Percentiles rank a stretch among this genome's conserved stretches.
Evolutionary conservation across 2,797 vertebrate genomes (phyloP).

Genomic region (Carapus acus): DNA sequence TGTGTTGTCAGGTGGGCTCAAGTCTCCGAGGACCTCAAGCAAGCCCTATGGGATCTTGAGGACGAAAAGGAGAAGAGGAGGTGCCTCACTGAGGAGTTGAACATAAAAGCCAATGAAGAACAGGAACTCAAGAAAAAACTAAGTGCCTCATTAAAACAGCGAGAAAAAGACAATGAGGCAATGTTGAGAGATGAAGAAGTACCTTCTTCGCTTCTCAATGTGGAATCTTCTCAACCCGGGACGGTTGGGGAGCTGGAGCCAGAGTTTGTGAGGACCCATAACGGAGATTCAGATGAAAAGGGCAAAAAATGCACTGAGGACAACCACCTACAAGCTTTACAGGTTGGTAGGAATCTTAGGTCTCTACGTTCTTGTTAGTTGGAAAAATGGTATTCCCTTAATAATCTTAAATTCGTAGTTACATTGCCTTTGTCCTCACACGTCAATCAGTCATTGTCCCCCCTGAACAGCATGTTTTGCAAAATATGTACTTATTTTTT

Average conservation of each 20-base stretch:
- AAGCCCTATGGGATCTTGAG: conserved; percentile 60
- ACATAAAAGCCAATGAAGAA: conserved; percentile 50
- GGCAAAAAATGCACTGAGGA: conserved; percentile 34
- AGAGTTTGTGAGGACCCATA: conserved; percentile 55
- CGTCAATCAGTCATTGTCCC: no score
- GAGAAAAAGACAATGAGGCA: conserved; percentile 34
- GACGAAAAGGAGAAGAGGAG: conserved; percentile 67
- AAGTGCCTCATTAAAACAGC: conserved; percentile 52
- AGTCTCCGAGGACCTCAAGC: conserved; percentile 68
- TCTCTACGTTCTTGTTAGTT: no score
- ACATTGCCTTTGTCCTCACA: no score
- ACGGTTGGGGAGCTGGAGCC: conserved; percentile 43
- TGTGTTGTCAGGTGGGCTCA: conserved; percentile 63
- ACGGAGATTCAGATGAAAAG: conserved; percentile 50
- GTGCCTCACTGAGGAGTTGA: conserved; percentile 61
- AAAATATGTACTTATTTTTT: no score
- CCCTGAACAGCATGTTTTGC: no score
- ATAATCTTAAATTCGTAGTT: no score
- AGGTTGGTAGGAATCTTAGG: conserved; percentile 44
- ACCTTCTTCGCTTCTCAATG: conserved; percentile 16
- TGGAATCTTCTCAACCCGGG: conserved; percentile 31
- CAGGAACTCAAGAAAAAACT: conserved; percentile 62
- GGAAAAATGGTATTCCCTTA: no score
- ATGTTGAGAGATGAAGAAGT: conserved; percentile 28
- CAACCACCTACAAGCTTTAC: conserved; percentile 52